phyloP scores from a whole-genome alignment of 2,888 invertebrate genomes.

The Automeris io region DNA sequence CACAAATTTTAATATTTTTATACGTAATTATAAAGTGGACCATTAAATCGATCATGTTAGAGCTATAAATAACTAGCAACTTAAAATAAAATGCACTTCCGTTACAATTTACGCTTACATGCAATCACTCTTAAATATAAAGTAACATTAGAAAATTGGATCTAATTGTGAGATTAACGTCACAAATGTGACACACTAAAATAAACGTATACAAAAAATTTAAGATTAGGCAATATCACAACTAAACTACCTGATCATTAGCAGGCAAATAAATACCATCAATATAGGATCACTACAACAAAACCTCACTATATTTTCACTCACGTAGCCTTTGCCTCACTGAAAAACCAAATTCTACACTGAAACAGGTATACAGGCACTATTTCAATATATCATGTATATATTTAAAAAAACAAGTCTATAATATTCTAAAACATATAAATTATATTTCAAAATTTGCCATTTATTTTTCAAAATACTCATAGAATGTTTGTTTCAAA shows the following conservation, averaged over 20 bases:
- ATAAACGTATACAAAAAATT: conserved; percentile 73
- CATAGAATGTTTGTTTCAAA: too few species aligned
- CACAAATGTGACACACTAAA: conserved; percentile 60
- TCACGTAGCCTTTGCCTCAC: background rate
- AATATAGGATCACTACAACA: conserved; percentile 5
- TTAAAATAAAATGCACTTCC: conserved; percentile 37
- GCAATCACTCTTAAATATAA: conserved; percentile 40
- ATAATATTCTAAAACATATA: too few species aligned
- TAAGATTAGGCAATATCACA: conserved; percentile 73
- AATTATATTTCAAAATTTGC: too few species aligned
- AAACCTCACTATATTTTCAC: conserved; percentile 1
- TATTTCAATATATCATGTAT: too few species aligned
- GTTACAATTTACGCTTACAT: conserved; percentile 36
- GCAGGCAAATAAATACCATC: conserved; percentile 56
- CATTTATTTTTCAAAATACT: too few species aligned
- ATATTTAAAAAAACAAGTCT: too few species aligned
- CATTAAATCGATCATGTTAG: conserved; percentile 30
- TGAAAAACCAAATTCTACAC: background rate
- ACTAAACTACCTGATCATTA: conserved; percentile 55
- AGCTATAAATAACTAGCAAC: conserved; percentile 15
- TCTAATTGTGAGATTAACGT: conserved; percentile 69
- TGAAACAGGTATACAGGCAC: too few species aligned
- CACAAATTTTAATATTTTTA: background rate
- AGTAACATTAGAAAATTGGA: conserved; percentile 42
- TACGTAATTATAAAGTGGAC: conserved; percentile 21